Evolutionary conservation across 2,797 vertebrate species (phyloP).

Genomic region (Anabacerthia variegaticeps): DNA sequence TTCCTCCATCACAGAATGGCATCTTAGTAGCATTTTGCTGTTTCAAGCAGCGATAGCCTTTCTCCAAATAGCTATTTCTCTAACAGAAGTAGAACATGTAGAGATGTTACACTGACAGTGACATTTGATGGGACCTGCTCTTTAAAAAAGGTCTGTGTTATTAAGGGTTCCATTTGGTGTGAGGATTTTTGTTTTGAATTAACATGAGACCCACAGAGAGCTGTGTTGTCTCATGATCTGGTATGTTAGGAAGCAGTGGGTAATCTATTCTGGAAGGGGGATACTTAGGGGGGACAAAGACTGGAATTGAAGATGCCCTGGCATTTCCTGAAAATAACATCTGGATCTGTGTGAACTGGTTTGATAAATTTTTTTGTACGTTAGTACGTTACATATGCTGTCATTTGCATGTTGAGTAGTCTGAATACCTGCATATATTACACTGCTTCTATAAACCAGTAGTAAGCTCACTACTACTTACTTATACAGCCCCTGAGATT

Average conservation of each 20-base stretch:
- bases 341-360: background rate
- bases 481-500: background rate
- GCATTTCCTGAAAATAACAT: slow-evolving; percentile 38
- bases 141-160: background rate
- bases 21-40: background rate
- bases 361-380: slow-evolving; percentile 40
- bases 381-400: background rate
- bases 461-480: background rate
- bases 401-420: background rate
- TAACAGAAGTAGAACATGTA: background rate
- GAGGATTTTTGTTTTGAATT: background rate
- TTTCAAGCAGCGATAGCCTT: background rate
- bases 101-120: background rate
- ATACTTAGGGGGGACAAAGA: background rate
- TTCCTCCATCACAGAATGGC: background rate
- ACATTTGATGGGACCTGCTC: background rate
- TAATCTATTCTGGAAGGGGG: background rate
- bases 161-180: background rate
- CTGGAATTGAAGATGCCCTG: slow-evolving; percentile 11
- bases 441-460: background rate
- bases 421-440: slow-evolving; percentile 23
- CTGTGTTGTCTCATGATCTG: background rate
- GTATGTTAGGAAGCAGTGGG: background rate
- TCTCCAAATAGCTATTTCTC: background rate
- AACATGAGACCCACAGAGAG: background rate